A percentile compares a stretch with the other conserved stretches of the same genome.
Conservation (phyloP, 1,140 invertebrate genomes). For the Anastatus disparis region DNA sequence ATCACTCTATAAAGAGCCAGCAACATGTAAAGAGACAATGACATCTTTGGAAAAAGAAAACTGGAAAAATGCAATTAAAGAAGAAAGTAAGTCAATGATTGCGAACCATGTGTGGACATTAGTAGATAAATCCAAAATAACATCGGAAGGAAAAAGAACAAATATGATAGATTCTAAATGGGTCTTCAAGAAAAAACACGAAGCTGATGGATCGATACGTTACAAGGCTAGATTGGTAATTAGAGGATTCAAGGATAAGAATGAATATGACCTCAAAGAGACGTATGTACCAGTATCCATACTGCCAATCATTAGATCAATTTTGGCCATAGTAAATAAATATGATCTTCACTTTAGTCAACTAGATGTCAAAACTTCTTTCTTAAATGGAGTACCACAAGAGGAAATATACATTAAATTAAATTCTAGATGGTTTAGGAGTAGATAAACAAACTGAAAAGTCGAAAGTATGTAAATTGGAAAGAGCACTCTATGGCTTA, state of each 20-base stretch:
- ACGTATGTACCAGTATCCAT: constrained; percentile 27
- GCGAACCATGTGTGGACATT: constrained; percentile 26
- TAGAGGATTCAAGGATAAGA: constrained; percentile 15
- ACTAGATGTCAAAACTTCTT: constrained; percentile 57
- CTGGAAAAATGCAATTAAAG: constrained; percentile 10
- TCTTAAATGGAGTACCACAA: constrained; percentile 51
- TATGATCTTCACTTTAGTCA: constrained; percentile 48
- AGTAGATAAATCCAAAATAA: not conserved
- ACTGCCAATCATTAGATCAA: constrained; percentile 24
- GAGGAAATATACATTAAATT: constrained; percentile 63
- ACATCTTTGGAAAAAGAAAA: not conserved
- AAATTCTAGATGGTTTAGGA: constrained; percentile 47
- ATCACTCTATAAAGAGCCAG: no score
- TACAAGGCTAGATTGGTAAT: constrained; percentile 13
- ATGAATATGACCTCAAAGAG: not conserved
- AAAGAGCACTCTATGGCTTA: not conserved
- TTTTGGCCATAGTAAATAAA: constrained; percentile 34
- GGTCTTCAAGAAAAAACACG: constrained; percentile 29
- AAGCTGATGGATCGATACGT: not conserved
- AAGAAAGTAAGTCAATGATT: no score
- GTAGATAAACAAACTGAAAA: not conserved
- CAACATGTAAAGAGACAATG: constrained; percentile 27
- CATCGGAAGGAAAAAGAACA: not conserved
- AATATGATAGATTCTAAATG: constrained; percentile 32
- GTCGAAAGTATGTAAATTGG: not conserved